These are phyloP conservation scores for Schizothorax lantsangensis DNA, from an alignment of 2,797 vertebrate genomes.

Conservation along the genomic window DNA sequence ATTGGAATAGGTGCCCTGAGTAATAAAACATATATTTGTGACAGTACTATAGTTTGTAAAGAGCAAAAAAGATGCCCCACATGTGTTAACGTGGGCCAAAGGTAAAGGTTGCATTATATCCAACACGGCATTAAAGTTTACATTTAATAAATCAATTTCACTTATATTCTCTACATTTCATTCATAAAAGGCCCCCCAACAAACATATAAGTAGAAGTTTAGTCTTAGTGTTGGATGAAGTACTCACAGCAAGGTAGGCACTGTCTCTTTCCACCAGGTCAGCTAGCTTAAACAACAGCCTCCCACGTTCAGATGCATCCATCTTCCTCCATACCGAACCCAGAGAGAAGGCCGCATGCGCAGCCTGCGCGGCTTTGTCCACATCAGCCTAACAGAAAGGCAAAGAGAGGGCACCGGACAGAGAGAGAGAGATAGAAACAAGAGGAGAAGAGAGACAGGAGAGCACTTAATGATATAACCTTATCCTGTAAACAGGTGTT, in stretches of 20 bases:
- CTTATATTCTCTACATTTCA: not conserved
- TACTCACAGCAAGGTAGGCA: conserved; percentile 86
- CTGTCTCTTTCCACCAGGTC: conserved; percentile 96
- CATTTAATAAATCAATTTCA: not conserved
- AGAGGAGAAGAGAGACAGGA: not conserved
- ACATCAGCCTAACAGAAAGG: conserved; percentile 84
- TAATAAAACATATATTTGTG: not conserved
- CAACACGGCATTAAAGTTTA: not conserved
- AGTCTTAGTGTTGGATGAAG: not conserved
- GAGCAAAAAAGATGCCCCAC: not conserved
- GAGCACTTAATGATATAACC: conserved; percentile 33
- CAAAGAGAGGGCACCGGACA: not conserved
- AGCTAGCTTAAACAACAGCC: conserved; percentile 91
- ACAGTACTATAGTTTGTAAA: not conserved
- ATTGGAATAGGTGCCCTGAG: not conserved
- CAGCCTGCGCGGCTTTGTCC: conserved; percentile 94
- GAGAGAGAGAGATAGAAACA: not conserved
- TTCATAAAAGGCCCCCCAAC: not conserved
- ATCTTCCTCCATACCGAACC: conserved; percentile 95
- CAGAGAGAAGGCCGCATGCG: conserved; percentile 90
- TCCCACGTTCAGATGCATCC: conserved; percentile 94
- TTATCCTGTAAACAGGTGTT: conserved; percentile 52
- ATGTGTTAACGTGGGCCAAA: not conserved
- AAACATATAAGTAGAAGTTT: not conserved
- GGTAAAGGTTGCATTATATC: not conserved